A percentile compares a stretch with the other conserved stretches of the same genome.
These are phyloP conservation scores for Cotesia congregata DNA, from an alignment of 2,888 invertebrate species.

Conservation along the genomic window DNA sequence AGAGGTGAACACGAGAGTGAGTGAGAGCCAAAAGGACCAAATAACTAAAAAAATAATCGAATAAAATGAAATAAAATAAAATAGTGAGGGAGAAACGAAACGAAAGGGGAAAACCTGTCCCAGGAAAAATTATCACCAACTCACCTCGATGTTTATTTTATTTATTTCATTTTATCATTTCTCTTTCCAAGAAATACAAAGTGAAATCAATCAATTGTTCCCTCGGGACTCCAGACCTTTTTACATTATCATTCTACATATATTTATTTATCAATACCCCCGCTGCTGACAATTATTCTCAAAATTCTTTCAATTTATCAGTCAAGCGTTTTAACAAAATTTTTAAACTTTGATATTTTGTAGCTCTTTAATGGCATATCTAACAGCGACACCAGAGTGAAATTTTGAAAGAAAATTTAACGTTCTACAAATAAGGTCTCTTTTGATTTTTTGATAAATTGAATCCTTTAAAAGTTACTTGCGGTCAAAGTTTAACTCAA, in stretches of 20 bases:
- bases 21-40: conserved; percentile 24
- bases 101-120: conserved; percentile 15
- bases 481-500: too few relatives aligned
- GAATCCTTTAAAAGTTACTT: too few relatives aligned
- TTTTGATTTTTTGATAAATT: too few relatives aligned
- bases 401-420: too few relatives aligned
- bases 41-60: conserved; percentile 17
- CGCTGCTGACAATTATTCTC: too few relatives aligned
- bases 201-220: conserved; percentile 19
- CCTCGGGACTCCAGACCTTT: background rate
- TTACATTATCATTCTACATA: background rate
- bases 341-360: too few relatives aligned
- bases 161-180: conserved; percentile 40
- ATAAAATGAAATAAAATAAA: conserved; percentile 15
- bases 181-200: background rate
- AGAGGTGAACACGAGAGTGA: conserved; percentile 28
- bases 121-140: conserved; percentile 36
- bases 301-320: too few relatives aligned
- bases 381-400: too few relatives aligned
- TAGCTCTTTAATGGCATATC: too few relatives aligned
- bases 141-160: conserved; percentile 41
- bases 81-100: conserved; percentile 25
- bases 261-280: background rate
- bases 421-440: too few relatives aligned
- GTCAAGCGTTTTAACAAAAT: too few relatives aligned